phyloP scores from a whole-genome alignment of 2,113 vertebrate species.

The Tychaedon coryphoeus region DNA sequence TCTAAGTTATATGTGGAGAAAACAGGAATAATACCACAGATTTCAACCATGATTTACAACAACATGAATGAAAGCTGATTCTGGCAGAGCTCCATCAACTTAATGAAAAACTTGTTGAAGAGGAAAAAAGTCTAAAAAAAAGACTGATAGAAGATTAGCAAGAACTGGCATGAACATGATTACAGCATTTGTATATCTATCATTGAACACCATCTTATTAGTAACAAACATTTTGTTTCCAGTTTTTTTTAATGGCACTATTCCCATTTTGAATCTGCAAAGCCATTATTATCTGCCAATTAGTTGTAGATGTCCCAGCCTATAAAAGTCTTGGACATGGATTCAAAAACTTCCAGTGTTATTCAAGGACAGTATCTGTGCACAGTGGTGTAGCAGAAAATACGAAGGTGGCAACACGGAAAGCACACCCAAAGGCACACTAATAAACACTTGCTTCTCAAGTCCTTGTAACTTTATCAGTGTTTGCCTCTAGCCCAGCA shows the following conservation, averaged over 20 bases:
- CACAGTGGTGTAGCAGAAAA: background rate
- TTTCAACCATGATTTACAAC: constrained; percentile 35
- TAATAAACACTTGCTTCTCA: background rate
- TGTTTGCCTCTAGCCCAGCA: background rate
- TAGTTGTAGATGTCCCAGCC: background rate
- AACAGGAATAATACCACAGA: constrained; percentile 15
- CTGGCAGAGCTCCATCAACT: constrained; percentile 39
- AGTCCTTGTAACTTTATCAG: background rate
- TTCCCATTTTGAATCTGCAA: background rate
- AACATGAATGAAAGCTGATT: constrained; percentile 10
- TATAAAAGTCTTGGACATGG: background rate
- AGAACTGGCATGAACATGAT: constrained; percentile 4
- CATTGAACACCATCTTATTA: constrained; percentile 10
- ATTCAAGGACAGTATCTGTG: background rate
- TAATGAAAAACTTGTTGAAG: constrained; percentile 45
- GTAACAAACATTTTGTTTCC: background rate
- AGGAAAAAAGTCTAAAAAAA: background rate
- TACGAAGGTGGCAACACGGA: background rate
- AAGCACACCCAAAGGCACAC: background rate
- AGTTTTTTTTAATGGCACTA: background rate
- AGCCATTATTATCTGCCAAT: background rate
- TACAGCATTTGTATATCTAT: background rate
- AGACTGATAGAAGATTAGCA: constrained; percentile 4
- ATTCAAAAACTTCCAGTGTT: background rate
- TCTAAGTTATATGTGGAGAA: background rate